A percentile compares a stretch with the other conserved stretches of the same genome.
Conservation (phyloP, 1,140 invertebrate species). For the Ceratina calcarata region DNA sequence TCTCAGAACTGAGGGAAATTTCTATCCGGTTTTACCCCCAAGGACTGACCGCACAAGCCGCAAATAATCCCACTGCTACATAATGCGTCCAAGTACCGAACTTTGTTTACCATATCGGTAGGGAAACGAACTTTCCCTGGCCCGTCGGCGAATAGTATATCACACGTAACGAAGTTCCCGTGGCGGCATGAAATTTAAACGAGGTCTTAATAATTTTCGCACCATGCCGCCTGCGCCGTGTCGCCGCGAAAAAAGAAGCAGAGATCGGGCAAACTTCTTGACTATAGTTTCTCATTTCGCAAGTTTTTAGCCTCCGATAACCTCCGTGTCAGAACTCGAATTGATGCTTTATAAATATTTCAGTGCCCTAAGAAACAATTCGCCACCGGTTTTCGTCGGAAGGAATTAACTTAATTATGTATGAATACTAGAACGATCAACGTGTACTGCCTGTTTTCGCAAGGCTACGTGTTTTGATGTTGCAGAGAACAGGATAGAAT, state of each 20-base stretch:
- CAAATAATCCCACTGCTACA: constrained; percentile 9
- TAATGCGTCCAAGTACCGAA: neutral
- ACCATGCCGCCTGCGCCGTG: neutral
- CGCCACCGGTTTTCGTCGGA: neutral
- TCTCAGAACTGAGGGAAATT: neutral
- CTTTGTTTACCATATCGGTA: constrained; percentile 1
- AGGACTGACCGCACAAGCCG: neutral
- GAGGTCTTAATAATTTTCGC: constrained; percentile 2
- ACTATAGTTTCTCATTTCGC: neutral
- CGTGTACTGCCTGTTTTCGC: neutral
- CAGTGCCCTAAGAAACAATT: neutral
- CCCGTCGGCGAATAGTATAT: neutral
- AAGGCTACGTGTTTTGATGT: neutral
- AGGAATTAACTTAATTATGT: neutral
- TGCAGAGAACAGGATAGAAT: neutral
- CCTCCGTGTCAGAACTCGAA: neutral
- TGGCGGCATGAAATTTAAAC: constrained; percentile 11
- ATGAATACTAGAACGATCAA: neutral
- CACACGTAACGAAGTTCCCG: neutral
- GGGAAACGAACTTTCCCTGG: neutral
- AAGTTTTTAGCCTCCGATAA: neutral
- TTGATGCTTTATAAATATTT: constrained; percentile 20
- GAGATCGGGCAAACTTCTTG: neutral
- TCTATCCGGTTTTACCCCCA: neutral
- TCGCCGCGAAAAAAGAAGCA: neutral